Evolutionary conservation across 2,113 vertebrate genomes (phyloP).

Genomic region (Gambusia holbrooki): DNA sequence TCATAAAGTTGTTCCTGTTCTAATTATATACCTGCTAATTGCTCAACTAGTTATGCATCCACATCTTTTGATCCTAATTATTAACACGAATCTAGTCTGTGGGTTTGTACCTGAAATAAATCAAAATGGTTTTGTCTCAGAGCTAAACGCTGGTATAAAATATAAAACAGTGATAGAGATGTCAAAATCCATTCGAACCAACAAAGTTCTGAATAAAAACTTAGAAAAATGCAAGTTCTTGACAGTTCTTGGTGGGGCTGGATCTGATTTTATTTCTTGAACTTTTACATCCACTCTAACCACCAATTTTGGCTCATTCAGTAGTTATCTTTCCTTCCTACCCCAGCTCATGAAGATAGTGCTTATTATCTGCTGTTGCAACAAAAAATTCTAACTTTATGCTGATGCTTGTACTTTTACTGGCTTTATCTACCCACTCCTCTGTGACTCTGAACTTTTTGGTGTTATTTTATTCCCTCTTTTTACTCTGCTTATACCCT

Average conservation of each 20-base stretch:
- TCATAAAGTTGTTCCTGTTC: not conserved
- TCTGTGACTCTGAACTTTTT: slow-evolving; percentile 42
- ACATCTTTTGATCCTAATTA: slow-evolving; percentile 35
- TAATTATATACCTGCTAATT: slow-evolving; percentile 44
- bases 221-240: slow-evolving; percentile 26
- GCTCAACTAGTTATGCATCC: slow-evolving; percentile 33
- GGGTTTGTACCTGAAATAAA: slow-evolving; percentile 36
- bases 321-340: slow-evolving; percentile 35
- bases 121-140: slow-evolving; percentile 12
- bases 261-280: slow-evolving; percentile 44
- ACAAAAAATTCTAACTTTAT: slow-evolving; percentile 50
- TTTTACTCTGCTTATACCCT: slow-evolving; percentile 22
- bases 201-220: not conserved
- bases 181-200: not conserved
- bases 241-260: slow-evolving; percentile 39
- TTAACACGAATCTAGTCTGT: slow-evolving; percentile 17
- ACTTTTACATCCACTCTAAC: slow-evolving; percentile 35
- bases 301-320: slow-evolving; percentile 29
- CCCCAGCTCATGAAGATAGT: slow-evolving; percentile 29
- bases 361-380: slow-evolving; percentile 51
- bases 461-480: slow-evolving; percentile 36
- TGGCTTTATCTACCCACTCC: slow-evolving; percentile 39
- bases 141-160: not conserved
- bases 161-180: not conserved
- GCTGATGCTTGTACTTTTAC: slow-evolving; percentile 63